Percentiles rank a stretch among this genome's conserved stretches.
Evolutionary conservation across 2,888 invertebrate genomes (phyloP).

Genomic region (Selenia dentaria): DNA sequence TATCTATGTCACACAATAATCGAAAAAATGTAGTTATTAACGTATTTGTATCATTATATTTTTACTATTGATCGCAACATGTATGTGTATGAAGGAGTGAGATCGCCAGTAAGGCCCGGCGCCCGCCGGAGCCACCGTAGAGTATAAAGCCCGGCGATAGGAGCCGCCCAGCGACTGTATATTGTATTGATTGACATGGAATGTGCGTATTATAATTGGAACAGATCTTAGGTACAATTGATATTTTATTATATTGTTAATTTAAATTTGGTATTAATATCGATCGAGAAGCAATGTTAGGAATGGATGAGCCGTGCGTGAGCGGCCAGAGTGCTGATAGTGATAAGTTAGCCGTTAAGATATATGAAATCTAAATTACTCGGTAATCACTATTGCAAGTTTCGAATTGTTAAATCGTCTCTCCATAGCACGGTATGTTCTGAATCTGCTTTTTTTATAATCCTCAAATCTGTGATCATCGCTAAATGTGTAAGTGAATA

Average conservation of each 20-base stretch:
- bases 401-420: conserved; percentile 79
- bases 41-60: conserved; percentile 84
- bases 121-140: conserved; percentile 21
- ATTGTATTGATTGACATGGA: conserved; percentile 69
- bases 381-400: conserved; percentile 81
- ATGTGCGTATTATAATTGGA: conserved; percentile 76
- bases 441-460: conserved; percentile 82
- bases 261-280: conserved; percentile 81
- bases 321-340: conserved; percentile 76
- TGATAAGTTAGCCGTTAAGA: conserved; percentile 79
- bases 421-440: conserved; percentile 82
- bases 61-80: conserved; percentile 82
- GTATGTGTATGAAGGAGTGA: conserved; percentile 73
- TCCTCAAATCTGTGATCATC: conserved; percentile 84
- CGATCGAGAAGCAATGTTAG: conserved; percentile 80
- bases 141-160: background rate
- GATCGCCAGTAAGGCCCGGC: conserved; percentile 12
- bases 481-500: conserved; percentile 80
- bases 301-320: conserved; percentile 63
- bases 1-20: conserved; percentile 84
- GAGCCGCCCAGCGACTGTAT: conserved; percentile 60
- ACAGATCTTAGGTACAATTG: conserved; percentile 84
- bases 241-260: conserved; percentile 84
- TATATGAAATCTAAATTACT: conserved; percentile 82
- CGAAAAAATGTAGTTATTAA: conserved; percentile 79